Conservation (phyloP, 2,888 invertebrate genomes). For the Pyrgus malvae region DNA sequence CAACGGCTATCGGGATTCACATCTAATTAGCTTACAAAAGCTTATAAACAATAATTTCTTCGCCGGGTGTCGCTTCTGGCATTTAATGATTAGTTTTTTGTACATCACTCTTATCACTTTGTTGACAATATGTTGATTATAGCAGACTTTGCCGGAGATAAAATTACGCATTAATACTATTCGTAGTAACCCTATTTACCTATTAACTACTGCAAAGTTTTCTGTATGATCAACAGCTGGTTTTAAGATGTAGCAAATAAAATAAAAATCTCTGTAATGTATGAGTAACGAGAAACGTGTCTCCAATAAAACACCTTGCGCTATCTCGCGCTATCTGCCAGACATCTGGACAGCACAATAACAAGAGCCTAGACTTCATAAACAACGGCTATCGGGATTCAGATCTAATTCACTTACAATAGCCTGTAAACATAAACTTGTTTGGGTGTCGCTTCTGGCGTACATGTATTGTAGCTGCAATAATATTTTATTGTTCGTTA, state of each 20-base stretch:
- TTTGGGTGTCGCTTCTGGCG: slow-evolving; percentile 17
- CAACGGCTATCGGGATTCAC: slow-evolving; percentile 32
- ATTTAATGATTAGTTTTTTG: no score
- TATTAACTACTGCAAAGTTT: no score
- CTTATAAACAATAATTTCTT: slow-evolving; percentile 12
- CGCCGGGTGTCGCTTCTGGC: slow-evolving; percentile 18
- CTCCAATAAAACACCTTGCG: slow-evolving; percentile 15
- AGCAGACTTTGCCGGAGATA: no score
- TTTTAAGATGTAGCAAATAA: no score
- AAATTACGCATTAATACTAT: no score
- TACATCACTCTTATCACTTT: no score
- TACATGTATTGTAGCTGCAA: neutral
- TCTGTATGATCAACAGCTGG: no score
- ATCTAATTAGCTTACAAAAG: slow-evolving; percentile 30
- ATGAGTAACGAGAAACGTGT: neutral
- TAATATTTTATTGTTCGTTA: no score
- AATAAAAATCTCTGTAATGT: neutral
- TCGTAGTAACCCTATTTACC: no score
- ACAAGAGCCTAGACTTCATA: slow-evolving; percentile 37
- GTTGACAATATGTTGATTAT: no score
- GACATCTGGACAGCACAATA: slow-evolving; percentile 30
- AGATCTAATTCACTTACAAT: slow-evolving; percentile 31
- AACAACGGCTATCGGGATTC: slow-evolving; percentile 34
- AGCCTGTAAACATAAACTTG: slow-evolving; percentile 15
- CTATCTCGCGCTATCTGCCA: slow-evolving; percentile 17